phyloP scores from a whole-genome alignment of 2,888 invertebrate genomes.

The Drosophila borealis region DNA sequence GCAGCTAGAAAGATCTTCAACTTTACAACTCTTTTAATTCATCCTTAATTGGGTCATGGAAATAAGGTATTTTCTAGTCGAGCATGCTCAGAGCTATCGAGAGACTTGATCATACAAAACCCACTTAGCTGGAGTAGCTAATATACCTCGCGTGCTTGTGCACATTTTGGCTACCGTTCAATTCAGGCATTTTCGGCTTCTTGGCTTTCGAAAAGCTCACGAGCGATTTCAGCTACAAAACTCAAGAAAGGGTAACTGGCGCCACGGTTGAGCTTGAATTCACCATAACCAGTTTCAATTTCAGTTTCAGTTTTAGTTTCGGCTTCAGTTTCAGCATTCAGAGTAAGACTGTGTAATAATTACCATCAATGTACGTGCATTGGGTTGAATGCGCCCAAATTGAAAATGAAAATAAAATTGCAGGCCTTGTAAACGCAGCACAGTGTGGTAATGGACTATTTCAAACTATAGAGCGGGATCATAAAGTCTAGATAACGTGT shows the following conservation, averaged over 20 bases:
- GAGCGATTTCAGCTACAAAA: conserved; percentile 26
- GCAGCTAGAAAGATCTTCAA: too few relatives aligned
- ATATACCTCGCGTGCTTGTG: not conserved
- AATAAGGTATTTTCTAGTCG: too few relatives aligned
- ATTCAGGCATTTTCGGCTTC: conserved; percentile 23
- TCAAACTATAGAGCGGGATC: not conserved
- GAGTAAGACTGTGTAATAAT: conserved; percentile 52
- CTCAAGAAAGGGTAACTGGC: conserved; percentile 47
- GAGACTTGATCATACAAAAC: not conserved
- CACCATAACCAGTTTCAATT: conserved; percentile 40
- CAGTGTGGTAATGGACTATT: conserved; percentile 22
- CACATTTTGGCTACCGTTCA: conserved; percentile 1
- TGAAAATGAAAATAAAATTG: conserved; percentile 57
- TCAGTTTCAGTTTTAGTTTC: too few relatives aligned
- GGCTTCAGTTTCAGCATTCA: conserved; percentile 29
- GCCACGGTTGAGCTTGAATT: conserved; percentile 55
- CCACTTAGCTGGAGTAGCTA: conserved; percentile 4
- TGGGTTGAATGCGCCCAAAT: conserved; percentile 68
- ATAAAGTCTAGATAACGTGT: not conserved
- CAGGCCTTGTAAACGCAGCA: conserved; percentile 40
- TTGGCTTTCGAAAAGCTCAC: conserved; percentile 28
- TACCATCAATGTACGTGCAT: conserved; percentile 54
- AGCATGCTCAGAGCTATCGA: not conserved
- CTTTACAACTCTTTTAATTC: too few relatives aligned
- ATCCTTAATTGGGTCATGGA: too few relatives aligned